Conservation (phyloP, 2,888 invertebrate species). For the Orchesella flavescens region DNA sequence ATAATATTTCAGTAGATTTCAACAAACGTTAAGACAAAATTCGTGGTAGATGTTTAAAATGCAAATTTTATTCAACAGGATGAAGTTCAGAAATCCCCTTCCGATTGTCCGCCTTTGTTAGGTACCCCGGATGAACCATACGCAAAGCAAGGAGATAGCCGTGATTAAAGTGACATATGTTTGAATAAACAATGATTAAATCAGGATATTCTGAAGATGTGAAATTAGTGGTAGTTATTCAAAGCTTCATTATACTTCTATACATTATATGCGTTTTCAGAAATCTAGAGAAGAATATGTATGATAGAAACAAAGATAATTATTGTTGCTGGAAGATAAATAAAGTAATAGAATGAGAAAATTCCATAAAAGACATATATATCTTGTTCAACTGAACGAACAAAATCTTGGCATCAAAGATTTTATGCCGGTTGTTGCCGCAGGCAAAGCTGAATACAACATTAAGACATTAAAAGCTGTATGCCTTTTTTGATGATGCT, state of each 20-base stretch:
- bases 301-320: background rate
- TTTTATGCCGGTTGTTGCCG: too few relatives aligned
- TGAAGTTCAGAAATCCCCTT: conserved; percentile 63
- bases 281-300: background rate
- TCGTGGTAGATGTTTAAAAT: too few relatives aligned
- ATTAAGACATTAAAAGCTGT: too few relatives aligned
- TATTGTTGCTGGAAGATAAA: background rate
- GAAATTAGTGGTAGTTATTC: background rate
- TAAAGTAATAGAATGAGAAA: too few relatives aligned
- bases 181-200: background rate
- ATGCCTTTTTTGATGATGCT: too few relatives aligned
- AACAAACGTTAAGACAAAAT: too few relatives aligned
- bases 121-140: conserved; percentile 59
- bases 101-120: conserved; percentile 59
- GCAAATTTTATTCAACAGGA: conserved; percentile 16
- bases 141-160: conserved; percentile 44
- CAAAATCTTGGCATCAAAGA: too few relatives aligned
- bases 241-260: background rate
- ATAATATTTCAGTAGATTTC: too few relatives aligned
- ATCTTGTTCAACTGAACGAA: too few relatives aligned
- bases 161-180: conserved; percentile 10
- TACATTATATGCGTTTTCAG: background rate
- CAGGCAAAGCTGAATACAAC: too few relatives aligned
- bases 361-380: too few relatives aligned
- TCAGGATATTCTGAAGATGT: background rate